Evolutionary conservation across 1,140 invertebrate species (phyloP), one percentile per base, ranked within the genome.

Genomic region (Diachasma alloeum): DNA sequence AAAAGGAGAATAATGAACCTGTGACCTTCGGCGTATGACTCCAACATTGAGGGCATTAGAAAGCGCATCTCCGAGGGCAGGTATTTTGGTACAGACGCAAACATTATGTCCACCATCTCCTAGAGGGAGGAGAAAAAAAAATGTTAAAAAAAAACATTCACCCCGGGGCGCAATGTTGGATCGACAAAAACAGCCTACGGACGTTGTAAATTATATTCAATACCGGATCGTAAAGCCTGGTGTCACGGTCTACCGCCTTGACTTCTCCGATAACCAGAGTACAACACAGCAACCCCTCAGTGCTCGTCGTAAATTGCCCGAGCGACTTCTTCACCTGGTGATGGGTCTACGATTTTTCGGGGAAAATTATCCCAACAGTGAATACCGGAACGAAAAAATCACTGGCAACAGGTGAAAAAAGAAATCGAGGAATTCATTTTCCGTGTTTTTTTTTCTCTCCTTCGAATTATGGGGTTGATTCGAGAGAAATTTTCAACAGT

Each of bases 141-240:
- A 77, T 78, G 78, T 72, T 66, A 68, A 66, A 73, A 79, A 79
- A 76, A 72, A 79, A 74, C 48, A 69, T 37, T 63, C 69, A 39
- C 72, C 39, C 15, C 42, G 26, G 66, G 44, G 69, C 44, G 69
- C 70, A 77, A 68, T 44, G 24, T 39, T 11, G 59, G 19, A 66
- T 75, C 11, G 26, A 63, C 70, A 44, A 66, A 82, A 81, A 82
- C 74, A 79, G 76, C 24, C 75, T 70, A 53, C 72, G 75, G 78
- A 83, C 71, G 81, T 84, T 82, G 77, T 87, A 86, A 87, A 87
- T 87, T 83, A 83, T 79, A 81, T 82, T 82, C 79, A 80, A 83
- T 83, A 81, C 63, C 48, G 68, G 80, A 83, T 86, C 83, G 83
- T 87, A 86, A 87, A 87, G 81, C 74, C 77, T 79, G 78, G 80